Conservation (phyloP, 2,797 vertebrate species). For the Novumbra hubbsi region DNA sequence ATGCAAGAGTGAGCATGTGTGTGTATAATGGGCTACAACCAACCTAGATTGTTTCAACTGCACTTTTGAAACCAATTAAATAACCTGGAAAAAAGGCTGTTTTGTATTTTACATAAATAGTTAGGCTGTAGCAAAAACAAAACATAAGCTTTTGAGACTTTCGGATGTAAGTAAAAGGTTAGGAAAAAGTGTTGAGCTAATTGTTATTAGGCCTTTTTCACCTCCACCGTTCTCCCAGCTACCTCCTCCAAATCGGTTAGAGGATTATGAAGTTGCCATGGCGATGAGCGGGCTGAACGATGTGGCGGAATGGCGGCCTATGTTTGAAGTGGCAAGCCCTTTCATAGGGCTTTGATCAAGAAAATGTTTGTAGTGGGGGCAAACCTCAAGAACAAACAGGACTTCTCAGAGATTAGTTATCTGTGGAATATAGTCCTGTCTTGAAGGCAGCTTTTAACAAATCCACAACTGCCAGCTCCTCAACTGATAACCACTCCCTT, state of each 20-base stretch:
- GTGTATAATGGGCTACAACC: neutral
- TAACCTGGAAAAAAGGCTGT: neutral
- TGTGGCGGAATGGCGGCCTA: slow-evolving; percentile 24
- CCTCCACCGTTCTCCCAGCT: neutral
- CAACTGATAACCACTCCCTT: slow-evolving; percentile 36
- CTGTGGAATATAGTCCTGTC: slow-evolving; percentile 26
- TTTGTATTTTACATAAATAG: too few relatives aligned
- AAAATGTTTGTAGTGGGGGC: slow-evolving; percentile 80
- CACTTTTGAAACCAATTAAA: neutral
- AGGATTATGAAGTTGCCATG: neutral
- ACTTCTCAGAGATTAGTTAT: slow-evolving; percentile 77
- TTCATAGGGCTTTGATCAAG: slow-evolving; percentile 78
- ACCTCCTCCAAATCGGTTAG: neutral
- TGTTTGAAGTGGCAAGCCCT: slow-evolving; percentile 79
- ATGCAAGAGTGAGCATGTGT: neutral
- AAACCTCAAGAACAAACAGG: slow-evolving; percentile 81
- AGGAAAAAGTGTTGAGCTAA: neutral
- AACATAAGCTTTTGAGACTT: too few relatives aligned
- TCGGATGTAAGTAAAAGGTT: too few relatives aligned
- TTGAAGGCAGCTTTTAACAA: slow-evolving; percentile 44
- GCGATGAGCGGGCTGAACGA: neutral
- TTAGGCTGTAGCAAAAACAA: too few relatives aligned
- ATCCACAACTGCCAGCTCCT: slow-evolving; percentile 23
- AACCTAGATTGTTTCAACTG: neutral
- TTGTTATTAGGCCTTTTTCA: neutral